Percentiles rank a stretch among this genome's conserved stretches.
Evolutionary conservation across 1,140 invertebrate genomes (phyloP).

Genomic region (Heliconius congener): DNA sequence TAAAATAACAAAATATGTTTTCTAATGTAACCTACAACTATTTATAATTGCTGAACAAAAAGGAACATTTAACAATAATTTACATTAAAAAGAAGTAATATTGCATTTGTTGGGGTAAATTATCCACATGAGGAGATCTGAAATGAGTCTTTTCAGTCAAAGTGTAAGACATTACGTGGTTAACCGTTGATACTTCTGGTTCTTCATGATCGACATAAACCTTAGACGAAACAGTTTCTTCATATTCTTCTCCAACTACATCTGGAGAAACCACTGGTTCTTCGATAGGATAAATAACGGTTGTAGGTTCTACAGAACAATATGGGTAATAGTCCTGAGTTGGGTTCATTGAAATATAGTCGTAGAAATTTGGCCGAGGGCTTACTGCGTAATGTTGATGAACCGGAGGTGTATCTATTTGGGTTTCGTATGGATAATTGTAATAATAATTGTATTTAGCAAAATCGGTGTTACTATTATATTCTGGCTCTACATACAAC

Average conservation of each 20-base stretch:
- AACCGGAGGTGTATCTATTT: constrained; percentile 51
- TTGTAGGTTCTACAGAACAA: constrained; percentile 52
- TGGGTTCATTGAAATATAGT: constrained; percentile 52
- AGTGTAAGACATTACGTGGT: constrained; percentile 71
- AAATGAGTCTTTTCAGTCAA: constrained; percentile 69
- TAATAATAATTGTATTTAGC: constrained; percentile 39
- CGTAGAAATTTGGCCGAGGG: constrained; percentile 59
- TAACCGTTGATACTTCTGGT: constrained; percentile 62
- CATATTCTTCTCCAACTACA: constrained; percentile 66
- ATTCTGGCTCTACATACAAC: neutral
- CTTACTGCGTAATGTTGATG: constrained; percentile 46
- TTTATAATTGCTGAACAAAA: neutral
- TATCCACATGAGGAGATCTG: constrained; percentile 63
- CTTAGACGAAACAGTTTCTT: constrained; percentile 68
- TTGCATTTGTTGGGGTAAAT: constrained; percentile 72
- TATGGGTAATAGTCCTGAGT: constrained; percentile 55
- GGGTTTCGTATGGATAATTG: constrained; percentile 52
- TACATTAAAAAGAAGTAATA: constrained; percentile 71
- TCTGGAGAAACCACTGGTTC: constrained; percentile 54
- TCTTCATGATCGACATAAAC: constrained; percentile 60
- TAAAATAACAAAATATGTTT: neutral
- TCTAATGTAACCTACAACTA: neutral
- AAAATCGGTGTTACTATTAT: neutral
- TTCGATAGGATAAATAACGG: constrained; percentile 44
- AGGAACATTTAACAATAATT: constrained; percentile 17